phyloP scores from a whole-genome alignment of 2,888 invertebrate genomes.

The Mayetiola destructor region DNA sequence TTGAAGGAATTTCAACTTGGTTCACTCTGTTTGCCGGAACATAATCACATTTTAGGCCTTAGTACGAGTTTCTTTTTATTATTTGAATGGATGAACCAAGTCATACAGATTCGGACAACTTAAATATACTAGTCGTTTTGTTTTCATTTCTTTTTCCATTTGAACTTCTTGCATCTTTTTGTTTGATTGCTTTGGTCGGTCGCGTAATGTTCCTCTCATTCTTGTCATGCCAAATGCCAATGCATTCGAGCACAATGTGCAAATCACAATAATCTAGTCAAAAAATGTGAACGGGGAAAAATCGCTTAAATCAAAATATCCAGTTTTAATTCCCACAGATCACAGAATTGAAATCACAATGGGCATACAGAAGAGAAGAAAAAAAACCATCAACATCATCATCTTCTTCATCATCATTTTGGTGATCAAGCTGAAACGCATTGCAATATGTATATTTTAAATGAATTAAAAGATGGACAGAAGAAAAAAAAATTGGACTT shows the following conservation, averaged over 20 bases:
- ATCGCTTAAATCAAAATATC: constrained; percentile 12
- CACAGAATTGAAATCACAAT: neutral
- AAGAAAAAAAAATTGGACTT: neutral
- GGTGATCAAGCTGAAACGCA: too few relatives aligned
- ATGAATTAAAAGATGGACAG: too few relatives aligned
- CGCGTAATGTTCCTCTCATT: constrained; percentile 1
- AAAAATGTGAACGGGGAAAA: neutral
- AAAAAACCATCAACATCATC: too few relatives aligned
- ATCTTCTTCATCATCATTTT: too few relatives aligned
- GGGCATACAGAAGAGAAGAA: neutral
- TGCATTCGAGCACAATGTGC: constrained; percentile 8
- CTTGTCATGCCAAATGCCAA: neutral
- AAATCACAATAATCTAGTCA: neutral
- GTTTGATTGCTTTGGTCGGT: neutral
- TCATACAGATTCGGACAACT: too few relatives aligned
- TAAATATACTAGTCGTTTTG: constrained; percentile 8
- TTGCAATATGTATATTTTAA: too few relatives aligned
- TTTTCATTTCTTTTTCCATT: neutral
- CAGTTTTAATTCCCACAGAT: constrained; percentile 12
- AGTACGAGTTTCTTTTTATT: too few relatives aligned
- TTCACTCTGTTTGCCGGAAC: too few relatives aligned
- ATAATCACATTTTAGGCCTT: too few relatives aligned
- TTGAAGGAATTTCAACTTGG: too few relatives aligned
- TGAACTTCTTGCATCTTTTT: constrained; percentile 13
- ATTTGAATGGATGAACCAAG: too few relatives aligned